Evolutionary conservation across 2,113 vertebrate genomes (phyloP).

Genomic region (Tetraodon nigroviridis): DNA sequence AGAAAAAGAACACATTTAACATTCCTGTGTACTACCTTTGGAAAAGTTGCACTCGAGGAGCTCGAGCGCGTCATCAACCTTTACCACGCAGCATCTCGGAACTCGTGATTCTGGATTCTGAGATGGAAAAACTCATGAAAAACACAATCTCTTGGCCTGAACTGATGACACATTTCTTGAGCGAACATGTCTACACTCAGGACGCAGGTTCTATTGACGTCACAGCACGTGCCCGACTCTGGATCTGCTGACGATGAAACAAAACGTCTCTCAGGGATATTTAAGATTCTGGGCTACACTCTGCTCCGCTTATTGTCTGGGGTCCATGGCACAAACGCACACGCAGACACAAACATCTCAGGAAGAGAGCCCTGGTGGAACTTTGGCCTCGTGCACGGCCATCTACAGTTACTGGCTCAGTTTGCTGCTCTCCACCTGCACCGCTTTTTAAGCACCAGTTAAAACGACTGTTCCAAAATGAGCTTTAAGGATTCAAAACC

Average conservation of each 20-base stretch:
- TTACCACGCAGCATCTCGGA: too few species aligned
- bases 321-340: conserved; percentile 32
- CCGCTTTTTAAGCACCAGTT: too few species aligned
- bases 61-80: too few species aligned
- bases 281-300: conserved; percentile 51
- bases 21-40: too few species aligned
- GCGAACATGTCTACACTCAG: not conserved
- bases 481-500: too few species aligned
- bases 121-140: not conserved
- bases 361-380: conserved; percentile 25
- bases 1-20: too few species aligned
- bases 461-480: too few species aligned
- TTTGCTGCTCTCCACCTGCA: too few species aligned
- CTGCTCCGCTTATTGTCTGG: conserved; percentile 33
- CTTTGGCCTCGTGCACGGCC: conserved; percentile 19
- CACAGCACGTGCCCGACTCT: conserved; percentile 34
- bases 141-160: not conserved
- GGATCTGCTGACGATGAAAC: conserved; percentile 52
- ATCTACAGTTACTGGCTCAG: conserved; percentile 4
- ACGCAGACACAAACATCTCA: conserved; percentile 18
- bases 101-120: not conserved
- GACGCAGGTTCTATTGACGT: conserved; percentile 24
- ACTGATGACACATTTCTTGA: not conserved
- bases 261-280: conserved; percentile 42
- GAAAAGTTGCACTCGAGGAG: too few species aligned